These are phyloP conservation scores for Drosophila sturtevanti DNA, from an alignment of 1,140 invertebrate genomes.

Conservation along the genomic window DNA sequence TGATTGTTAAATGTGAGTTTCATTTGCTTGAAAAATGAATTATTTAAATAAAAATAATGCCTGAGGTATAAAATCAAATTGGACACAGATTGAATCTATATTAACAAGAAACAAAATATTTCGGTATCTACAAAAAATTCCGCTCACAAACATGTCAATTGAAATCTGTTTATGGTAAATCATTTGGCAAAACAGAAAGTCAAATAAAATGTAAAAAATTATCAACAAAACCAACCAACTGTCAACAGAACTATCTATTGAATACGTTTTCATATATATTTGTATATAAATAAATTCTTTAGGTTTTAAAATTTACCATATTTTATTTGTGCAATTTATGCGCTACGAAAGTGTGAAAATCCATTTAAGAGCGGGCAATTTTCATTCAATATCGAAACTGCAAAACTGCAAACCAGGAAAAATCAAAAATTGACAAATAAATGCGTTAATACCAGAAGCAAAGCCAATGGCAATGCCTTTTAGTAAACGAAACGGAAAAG, in stretches of 20 bases:
- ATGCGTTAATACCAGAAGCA: slow-evolving; percentile 22
- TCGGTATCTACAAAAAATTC: background rate
- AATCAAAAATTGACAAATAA: slow-evolving; percentile 31
- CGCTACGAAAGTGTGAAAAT: slow-evolving; percentile 48
- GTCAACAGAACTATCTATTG: background rate
- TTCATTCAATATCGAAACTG: slow-evolving; percentile 23
- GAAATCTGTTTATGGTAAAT: background rate
- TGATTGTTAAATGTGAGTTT: background rate
- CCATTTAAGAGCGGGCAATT: slow-evolving; percentile 43
- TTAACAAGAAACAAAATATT: background rate
- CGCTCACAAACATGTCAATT: background rate
- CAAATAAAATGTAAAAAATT: background rate
- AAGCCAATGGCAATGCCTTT: slow-evolving; percentile 16
- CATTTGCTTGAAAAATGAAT: too few relatives aligned
- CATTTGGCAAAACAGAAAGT: background rate
- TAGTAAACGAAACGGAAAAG: slow-evolving; percentile 7
- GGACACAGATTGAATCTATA: background rate
- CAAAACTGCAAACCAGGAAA: slow-evolving; percentile 17
- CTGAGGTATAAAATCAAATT: too few relatives aligned
- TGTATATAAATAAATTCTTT: slow-evolving; percentile 41
- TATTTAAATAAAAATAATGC: too few relatives aligned
- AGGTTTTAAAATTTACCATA: slow-evolving; percentile 18
- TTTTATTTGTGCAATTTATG: slow-evolving; percentile 41
- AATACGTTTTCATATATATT: background rate
- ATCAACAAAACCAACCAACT: background rate